phyloP scores from a whole-genome alignment of 1,140 invertebrate species.

The Semibalanus balanoides region DNA sequence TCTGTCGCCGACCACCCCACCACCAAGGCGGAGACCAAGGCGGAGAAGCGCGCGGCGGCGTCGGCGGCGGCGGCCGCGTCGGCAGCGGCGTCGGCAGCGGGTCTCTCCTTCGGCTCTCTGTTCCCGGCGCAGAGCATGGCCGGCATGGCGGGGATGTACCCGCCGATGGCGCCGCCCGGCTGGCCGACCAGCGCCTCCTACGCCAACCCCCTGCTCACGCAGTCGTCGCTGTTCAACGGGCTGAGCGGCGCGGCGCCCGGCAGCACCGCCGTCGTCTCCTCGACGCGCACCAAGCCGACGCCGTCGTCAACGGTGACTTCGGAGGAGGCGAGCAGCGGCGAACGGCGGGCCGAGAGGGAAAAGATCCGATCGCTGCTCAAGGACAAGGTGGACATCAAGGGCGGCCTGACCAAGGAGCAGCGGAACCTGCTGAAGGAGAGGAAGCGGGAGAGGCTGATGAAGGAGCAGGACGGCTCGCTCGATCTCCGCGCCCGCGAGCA shows the following conservation, averaged over 20 bases:
- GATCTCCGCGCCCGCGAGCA: slow-evolving; percentile 1
- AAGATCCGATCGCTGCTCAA: slow-evolving; percentile 12
- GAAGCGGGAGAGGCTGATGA: slow-evolving; percentile 18
- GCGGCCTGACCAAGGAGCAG: slow-evolving; percentile 20
- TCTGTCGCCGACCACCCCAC: not conserved
- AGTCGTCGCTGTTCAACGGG: slow-evolving; percentile 1
- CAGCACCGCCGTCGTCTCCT: not conserved
- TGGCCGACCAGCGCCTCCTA: not conserved
- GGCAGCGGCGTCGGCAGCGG: slow-evolving; percentile 8
- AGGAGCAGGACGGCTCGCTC: slow-evolving; percentile 4
- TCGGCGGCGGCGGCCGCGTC: slow-evolving; percentile 12
- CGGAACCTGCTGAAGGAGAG: slow-evolving; percentile 20
- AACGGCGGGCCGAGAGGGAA: not conserved
- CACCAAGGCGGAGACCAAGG: slow-evolving; percentile 16
- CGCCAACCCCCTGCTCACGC: not conserved
- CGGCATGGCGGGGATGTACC: slow-evolving; percentile 18
- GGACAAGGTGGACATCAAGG: slow-evolving; percentile 15
- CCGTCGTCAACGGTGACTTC: not conserved
- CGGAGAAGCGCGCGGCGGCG: slow-evolving; percentile 13
- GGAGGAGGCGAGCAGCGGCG: not conserved
- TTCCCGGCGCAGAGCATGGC: slow-evolving; percentile 11
- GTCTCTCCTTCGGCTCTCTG: not conserved
- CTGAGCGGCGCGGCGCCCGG: not conserved
- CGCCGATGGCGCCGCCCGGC: slow-evolving; percentile 5
- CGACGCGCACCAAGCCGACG: slow-evolving; percentile 5